Evolutionary conservation across 2,888 invertebrate species (phyloP), one percentile per base, ranked within the genome.

Genomic region (Cremastinae sp.): DNA sequence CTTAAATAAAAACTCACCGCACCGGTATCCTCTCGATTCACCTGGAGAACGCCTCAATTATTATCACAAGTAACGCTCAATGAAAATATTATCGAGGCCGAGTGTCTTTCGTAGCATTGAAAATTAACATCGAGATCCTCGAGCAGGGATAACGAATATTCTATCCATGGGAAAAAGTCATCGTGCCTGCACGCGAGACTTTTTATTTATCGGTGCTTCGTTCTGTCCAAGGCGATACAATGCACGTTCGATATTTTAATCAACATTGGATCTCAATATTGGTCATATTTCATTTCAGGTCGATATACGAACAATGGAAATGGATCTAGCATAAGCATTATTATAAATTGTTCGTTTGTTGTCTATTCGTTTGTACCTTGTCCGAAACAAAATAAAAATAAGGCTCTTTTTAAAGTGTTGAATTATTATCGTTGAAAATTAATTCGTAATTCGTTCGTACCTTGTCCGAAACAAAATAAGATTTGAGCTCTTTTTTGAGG

Each of bases 401-500:
- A 41, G 22, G 28, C 14, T 37, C 7, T 56, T 47, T 14, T 43
- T 41, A n/a, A n/a, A n/a, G n/a, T n/a, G n/a, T n/a, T n/a, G 22
- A 22, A 51, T 7, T 10, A 43, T 16, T 10, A 5, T 9, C 10
- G 20, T 3, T 16, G 1, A 43, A 28, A 16, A 16, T 28, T 20
- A 1, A 18, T 70, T 45, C 41, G 43, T 64, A 55, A 47, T 69
- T n/a, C n/a, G n/a, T n/a, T n/a, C n/a, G n/a, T n/a, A n/a, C n/a
- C n/a, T n/a, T n/a, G n/a, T n/a, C n/a, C 55, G 37, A 55, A 28
- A 37, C 14, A 16, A 55, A 55, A 35, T 16, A 55, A 55, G n/a
- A 8, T 45, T 12, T 20, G 28, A 41, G 28, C 14, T 37, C 7
- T 56, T 47, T 14, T 43, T 41, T 20, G n/a, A n/a, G n/a, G n/a